phyloP scores from a whole-genome alignment of 2,888 invertebrate genomes.

The Liodrosophila aerea region DNA sequence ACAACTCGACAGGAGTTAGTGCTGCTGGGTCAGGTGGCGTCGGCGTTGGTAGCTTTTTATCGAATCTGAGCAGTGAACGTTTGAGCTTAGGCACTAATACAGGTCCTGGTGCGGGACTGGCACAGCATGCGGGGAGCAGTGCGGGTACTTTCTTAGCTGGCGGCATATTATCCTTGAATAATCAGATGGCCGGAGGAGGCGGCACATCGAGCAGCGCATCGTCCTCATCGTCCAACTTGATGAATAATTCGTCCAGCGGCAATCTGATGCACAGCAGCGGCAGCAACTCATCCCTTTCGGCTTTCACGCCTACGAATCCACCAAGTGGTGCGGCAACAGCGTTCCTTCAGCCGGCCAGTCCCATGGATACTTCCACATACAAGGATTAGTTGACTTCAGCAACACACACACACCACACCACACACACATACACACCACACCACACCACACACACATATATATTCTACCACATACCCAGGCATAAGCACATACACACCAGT shows the following conservation, averaged over 20 bases:
- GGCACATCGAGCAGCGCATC: conserved; percentile 57
- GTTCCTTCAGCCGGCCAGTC: conserved; percentile 87
- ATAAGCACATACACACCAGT: conserved; percentile 44
- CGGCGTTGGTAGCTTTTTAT: conserved; percentile 64
- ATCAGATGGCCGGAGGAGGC: conserved; percentile 36
- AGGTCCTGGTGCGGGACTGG: conserved; percentile 6
- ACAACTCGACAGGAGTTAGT: conserved; percentile 21
- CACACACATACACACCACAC: conserved; percentile 29
- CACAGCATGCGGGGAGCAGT: conserved; percentile 25
- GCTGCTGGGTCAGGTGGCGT: conserved; percentile 31
- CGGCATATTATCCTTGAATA: conserved; percentile 55
- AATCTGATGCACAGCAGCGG: conserved; percentile 76
- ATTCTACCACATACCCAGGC: conserved; percentile 18
- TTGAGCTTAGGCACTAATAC: conserved; percentile 55
- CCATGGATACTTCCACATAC: conserved; percentile 88
- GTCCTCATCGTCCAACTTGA: conserved; percentile 70
- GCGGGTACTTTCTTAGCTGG: conserved; percentile 62
- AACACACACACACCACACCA: conserved; percentile 23
- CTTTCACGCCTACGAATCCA: conserved; percentile 79
- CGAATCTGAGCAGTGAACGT: conserved; percentile 76
- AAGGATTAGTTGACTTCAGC: conserved; percentile 83
- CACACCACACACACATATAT: conserved; percentile 11
- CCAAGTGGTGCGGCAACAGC: conserved; percentile 72
- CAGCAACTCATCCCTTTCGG: conserved; percentile 79
- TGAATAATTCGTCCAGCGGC: conserved; percentile 81